A percentile compares a stretch with the other conserved stretches of the same genome.
Evolutionary conservation across 1,140 invertebrate species (phyloP).

Genomic region (Drosophila tristis): DNA sequence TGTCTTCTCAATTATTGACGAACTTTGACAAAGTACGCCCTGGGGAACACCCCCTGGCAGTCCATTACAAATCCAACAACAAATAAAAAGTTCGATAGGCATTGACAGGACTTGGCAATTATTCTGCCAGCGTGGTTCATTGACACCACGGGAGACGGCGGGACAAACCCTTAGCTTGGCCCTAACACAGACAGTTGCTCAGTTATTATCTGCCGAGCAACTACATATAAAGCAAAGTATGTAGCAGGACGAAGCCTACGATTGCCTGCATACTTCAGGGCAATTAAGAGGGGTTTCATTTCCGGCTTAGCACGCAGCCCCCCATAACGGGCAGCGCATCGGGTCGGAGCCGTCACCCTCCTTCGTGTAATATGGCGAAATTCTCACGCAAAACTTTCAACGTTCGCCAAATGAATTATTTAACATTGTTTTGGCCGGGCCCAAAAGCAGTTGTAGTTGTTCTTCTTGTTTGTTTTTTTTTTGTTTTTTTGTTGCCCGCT

Average conservation of each 20-base stretch:
- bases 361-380: constrained; percentile 73
- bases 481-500: constrained; percentile 23
- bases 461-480: background rate
- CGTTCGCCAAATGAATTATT: constrained; percentile 72
- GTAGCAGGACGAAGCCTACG: constrained; percentile 42
- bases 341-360: constrained; percentile 33
- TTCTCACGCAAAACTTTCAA: constrained; percentile 75
- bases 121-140: constrained; percentile 48
- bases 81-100: constrained; percentile 48
- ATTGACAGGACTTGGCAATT: constrained; percentile 55
- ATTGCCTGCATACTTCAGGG: constrained; percentile 73
- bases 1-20: constrained; percentile 24
- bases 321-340: background rate
- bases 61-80: constrained; percentile 18
- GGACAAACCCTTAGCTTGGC: background rate
- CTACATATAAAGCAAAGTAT: constrained; percentile 30
- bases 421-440: constrained; percentile 67
- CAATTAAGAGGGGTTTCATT: constrained; percentile 79
- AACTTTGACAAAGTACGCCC: constrained; percentile 3
- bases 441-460: constrained; percentile 14
- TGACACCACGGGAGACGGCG: constrained; percentile 45
- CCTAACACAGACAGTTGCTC: constrained; percentile 32
- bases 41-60: background rate
- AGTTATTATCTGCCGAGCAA: constrained; percentile 60
- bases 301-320: constrained; percentile 73